Conservation (phyloP, 2,113 vertebrate species). For the Ceyx margarethae region DNA sequence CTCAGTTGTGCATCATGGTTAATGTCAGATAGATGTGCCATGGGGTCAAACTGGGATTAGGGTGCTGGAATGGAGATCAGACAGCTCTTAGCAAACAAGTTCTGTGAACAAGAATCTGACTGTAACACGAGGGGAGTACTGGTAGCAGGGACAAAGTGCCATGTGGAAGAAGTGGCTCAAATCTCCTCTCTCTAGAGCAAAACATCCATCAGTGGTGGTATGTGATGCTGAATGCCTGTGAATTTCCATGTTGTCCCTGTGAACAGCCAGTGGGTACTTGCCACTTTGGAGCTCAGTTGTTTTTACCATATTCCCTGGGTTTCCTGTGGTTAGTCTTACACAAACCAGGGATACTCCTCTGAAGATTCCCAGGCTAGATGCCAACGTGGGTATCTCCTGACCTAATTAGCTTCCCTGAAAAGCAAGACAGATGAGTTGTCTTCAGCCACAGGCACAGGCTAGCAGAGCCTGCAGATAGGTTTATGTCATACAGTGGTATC, state of each 20-base stretch:
- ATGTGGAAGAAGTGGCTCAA: neutral
- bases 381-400: neutral
- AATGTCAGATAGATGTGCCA: neutral
- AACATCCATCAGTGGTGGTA: neutral
- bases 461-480: constrained; percentile 17
- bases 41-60: neutral
- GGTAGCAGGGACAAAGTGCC: neutral
- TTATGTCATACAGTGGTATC: neutral
- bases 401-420: constrained; percentile 24
- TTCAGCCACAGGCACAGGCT: constrained; percentile 6
- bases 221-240: neutral
- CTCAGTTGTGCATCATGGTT: neutral
- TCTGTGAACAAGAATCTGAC: neutral
- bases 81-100: neutral
- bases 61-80: neutral
- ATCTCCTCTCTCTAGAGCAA: neutral
- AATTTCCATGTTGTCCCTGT: neutral
- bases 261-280: neutral
- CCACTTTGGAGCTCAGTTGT: neutral
- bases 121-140: neutral
- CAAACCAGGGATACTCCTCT: neutral
- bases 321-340: neutral
- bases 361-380: neutral
- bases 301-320: neutral
- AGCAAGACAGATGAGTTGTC: constrained; percentile 26